A percentile compares a stretch with the other conserved stretches of the same genome.
Conservation (phyloP, 2,888 invertebrate species). For the Invenusta paracnida region DNA sequence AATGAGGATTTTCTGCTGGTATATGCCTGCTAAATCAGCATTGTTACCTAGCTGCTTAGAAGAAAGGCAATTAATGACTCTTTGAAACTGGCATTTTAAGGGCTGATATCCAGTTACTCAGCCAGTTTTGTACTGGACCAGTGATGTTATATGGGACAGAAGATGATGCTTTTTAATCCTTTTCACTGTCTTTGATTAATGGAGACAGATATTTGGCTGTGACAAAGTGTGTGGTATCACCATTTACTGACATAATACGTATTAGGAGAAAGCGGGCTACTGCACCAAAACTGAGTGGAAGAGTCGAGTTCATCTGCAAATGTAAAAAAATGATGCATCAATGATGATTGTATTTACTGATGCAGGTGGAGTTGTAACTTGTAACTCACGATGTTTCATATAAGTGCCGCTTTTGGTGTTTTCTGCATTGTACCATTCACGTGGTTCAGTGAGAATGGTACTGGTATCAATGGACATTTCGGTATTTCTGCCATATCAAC, state of each 20-base stretch:
- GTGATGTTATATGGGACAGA: constrained; percentile 3
- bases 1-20: neutral
- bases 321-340: constrained; percentile 21
- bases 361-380: neutral
- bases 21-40: neutral
- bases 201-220: constrained; percentile 3
- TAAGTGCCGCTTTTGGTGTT: constrained; percentile 10
- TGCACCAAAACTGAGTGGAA: constrained; percentile 23
- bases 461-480: neutral
- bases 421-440: constrained; percentile 16
- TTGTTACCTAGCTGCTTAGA: neutral
- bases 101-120: neutral
- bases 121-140: neutral
- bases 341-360: constrained; percentile 17
- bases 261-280: constrained; percentile 8
- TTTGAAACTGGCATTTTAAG: neutral
- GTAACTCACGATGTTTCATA: neutral
- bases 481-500: constrained; percentile 5
- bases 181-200: constrained; percentile 7
- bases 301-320: constrained; percentile 8
- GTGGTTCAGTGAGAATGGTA: neutral
- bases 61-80: neutral
- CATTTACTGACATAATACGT: constrained; percentile 22
- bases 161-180: constrained; percentile 5
- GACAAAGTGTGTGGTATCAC: constrained; percentile 26